Conservation (phyloP, 2,113 vertebrate species). For the Morone saxatilis region DNA sequence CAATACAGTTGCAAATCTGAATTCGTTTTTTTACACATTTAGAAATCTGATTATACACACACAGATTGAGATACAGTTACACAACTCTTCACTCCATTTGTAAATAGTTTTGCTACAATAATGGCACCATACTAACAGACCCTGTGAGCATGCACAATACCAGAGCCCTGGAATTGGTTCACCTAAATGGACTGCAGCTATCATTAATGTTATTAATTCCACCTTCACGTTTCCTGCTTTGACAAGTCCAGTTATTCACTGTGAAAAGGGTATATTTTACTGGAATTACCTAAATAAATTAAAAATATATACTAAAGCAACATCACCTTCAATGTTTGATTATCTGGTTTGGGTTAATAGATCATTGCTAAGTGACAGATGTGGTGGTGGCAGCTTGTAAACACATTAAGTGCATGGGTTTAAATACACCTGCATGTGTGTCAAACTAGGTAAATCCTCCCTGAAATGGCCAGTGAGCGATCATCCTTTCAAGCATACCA, state of each 20-base stretch:
- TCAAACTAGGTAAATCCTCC: slow-evolving; percentile 14
- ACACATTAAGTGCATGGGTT: slow-evolving; percentile 10
- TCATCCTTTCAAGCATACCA: slow-evolving; percentile 13
- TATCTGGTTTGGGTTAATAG: neutral
- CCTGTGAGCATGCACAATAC: too few relatives aligned
- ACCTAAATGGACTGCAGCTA: neutral
- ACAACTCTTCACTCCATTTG: too few relatives aligned
- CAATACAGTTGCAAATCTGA: too few relatives aligned
- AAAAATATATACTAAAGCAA: neutral
- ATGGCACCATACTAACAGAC: too few relatives aligned
- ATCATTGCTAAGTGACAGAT: neutral
- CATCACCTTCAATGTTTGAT: slow-evolving; percentile 1
- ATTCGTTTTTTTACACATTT: too few relatives aligned
- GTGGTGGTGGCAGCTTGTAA: neutral
- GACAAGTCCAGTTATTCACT: too few relatives aligned
- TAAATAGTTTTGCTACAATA: too few relatives aligned
- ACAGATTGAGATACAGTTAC: too few relatives aligned
- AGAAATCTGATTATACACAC: too few relatives aligned
- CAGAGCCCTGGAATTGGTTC: neutral
- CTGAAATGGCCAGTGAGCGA: slow-evolving; percentile 3
- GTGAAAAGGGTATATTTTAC: too few relatives aligned
- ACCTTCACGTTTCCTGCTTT: too few relatives aligned
- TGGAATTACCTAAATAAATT: too few relatives aligned
- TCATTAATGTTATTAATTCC: neutral
- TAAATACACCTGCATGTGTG: slow-evolving; percentile 6